phyloP scores from a whole-genome alignment of 2,797 vertebrate species.

The Enteromius paludinosus region DNA sequence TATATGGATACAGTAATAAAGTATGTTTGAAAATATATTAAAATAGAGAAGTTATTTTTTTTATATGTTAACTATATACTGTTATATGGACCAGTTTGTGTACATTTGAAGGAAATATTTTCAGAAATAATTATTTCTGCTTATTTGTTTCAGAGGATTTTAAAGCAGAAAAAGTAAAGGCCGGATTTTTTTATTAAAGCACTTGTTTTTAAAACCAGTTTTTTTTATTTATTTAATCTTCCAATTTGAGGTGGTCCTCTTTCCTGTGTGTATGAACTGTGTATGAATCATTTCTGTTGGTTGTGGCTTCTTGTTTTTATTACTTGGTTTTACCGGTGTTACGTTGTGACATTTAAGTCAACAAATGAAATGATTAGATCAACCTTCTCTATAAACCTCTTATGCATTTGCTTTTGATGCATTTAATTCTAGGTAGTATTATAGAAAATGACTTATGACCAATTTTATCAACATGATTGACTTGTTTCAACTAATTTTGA shows the following conservation, averaged over 20 bases:
- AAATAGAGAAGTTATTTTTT: background rate
- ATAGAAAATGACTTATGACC: background rate
- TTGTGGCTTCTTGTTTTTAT: background rate
- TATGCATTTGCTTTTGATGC: too few species aligned
- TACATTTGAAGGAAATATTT: slow-evolving; percentile 52
- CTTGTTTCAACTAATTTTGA: background rate
- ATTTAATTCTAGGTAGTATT: background rate
- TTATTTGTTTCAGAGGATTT: background rate
- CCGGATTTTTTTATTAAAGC: background rate
- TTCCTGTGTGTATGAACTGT: background rate
- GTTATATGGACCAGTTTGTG: background rate
- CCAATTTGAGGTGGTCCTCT: background rate
- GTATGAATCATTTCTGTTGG: background rate
- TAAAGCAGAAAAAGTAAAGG: slow-evolving; percentile 1
- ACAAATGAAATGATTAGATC: background rate
- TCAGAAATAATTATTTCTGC: slow-evolving; percentile 69
- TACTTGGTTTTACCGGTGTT: background rate
- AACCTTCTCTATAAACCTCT: background rate
- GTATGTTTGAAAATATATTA: too few species aligned
- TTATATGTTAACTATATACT: background rate
- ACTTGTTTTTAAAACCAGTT: background rate
- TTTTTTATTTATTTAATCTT: background rate
- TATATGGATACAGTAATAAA: background rate
- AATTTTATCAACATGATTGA: background rate
- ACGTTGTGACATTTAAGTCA: background rate